Base-by-base conservation (phyloP, 1,140 invertebrate species). In the Doryteuthis pealeii region DNA sequence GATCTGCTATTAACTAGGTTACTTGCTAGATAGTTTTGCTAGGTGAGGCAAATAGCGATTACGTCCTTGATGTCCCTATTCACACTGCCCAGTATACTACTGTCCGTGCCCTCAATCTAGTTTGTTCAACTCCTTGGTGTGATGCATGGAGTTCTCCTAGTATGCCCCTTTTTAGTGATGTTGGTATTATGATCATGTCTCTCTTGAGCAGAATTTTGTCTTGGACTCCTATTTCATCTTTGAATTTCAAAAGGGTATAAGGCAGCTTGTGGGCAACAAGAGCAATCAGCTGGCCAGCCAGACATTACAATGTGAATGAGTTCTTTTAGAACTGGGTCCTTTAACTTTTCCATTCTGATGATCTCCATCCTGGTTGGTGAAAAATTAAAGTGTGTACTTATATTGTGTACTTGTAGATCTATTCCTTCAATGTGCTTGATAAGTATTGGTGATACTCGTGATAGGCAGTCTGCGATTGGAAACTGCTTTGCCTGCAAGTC, bases 381-480 rank as follows among this genome's bases (percentile, higher is more conserved):
- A 28, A 67, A n/a, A 70, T 58, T 18, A 68, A 31, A 32, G 69
- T 43, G n/a, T 26, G 65, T 69, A n/a, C 32, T 33, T 22, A 28
- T 43, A 12, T 71, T 54, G 31, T n/a, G n/a, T n/a, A n/a, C n/a
- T n/a, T n/a, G n/a, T n/a, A n/a, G 18, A 33, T 73, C 58, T 18
- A n/a, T 62, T 45, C 28, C 31, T 45, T 33, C 45, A 70, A 33
- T 62, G 22, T 35, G 28, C 18, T 67, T 49, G 18, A 35, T 43
- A 67, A 49, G 69, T 32, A 49, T 35, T 18, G 58, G 32, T 35
- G 32, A 49, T 32, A 49, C 72, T 43, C 76, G 15, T 32, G 77
- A 79, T 6, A 81, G 58, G 1, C 76, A 69, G 35, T 82, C 81
- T n/a, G 81, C 78, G 0, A 82, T 26, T 4, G 74, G 72, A n/a